Evolutionary conservation across 2,113 vertebrate species (phyloP).

Genomic region (Cercocebus atys): DNA sequence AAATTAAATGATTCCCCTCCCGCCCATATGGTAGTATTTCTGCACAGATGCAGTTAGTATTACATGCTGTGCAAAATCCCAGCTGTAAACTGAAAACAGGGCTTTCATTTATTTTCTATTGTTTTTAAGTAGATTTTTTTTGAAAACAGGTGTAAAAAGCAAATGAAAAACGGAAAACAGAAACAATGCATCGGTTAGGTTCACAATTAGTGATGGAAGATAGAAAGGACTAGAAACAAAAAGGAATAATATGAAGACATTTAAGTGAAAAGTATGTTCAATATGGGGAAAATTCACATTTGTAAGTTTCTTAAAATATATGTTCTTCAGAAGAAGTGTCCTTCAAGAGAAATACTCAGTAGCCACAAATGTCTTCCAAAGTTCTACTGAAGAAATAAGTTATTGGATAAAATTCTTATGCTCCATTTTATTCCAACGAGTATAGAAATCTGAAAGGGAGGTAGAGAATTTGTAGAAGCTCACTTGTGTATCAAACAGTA

Average conservation of each 20-base stretch:
- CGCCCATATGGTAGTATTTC: conserved; percentile 78
- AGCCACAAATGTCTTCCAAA: not conserved
- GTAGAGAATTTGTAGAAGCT: not conserved
- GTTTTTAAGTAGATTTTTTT: not conserved
- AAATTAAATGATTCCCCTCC: conserved; percentile 81
- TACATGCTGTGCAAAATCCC: conserved; percentile 75
- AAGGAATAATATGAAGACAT: not conserved
- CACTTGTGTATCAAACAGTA: not conserved
- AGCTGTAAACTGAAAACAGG: conserved; percentile 65
- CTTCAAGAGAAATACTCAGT: not conserved
- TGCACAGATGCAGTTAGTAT: conserved; percentile 80
- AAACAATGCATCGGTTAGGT: not conserved
- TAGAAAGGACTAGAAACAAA: not conserved
- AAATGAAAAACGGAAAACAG: conserved; percentile 18
- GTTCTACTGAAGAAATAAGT: not conserved
- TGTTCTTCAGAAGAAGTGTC: not conserved
- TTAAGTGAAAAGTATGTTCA: not conserved
- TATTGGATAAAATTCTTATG: not conserved
- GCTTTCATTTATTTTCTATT: conserved; percentile 61
- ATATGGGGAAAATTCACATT: not conserved
- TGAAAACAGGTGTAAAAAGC: not conserved
- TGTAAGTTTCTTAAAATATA: not conserved
- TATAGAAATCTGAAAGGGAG: not conserved
- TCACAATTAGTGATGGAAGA: not conserved
- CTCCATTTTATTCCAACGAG: not conserved